Conservation (phyloP, 2,113 vertebrate genomes). For the Phoenicopterus ruber region DNA sequence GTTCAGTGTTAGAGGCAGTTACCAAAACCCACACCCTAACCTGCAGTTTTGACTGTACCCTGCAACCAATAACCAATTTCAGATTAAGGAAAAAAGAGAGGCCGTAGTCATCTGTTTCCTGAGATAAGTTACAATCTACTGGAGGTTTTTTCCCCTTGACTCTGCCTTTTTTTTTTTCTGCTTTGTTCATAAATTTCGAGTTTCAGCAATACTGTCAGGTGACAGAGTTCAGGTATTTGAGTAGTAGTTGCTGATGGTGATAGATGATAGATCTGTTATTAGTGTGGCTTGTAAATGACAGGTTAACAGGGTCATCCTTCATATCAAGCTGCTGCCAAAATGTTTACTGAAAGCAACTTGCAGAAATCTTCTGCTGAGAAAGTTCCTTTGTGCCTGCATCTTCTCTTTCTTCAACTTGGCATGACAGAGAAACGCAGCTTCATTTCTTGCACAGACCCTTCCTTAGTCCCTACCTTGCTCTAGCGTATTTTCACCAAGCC, state of each 20-base stretch:
- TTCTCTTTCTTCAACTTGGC: background rate
- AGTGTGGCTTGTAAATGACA: background rate
- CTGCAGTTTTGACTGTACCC: background rate
- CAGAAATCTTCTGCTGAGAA: background rate
- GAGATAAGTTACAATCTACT: background rate
- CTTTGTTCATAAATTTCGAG: background rate
- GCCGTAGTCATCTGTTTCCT: background rate
- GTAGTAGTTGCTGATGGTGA: background rate
- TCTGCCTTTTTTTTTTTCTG: background rate
- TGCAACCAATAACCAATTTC: background rate
- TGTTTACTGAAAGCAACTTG: background rate
- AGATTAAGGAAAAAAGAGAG: too few relatives aligned
- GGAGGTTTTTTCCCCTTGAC: background rate
- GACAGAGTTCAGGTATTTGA: background rate
- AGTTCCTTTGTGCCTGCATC: background rate
- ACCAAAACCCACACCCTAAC: accelerated
- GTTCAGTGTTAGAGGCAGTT: background rate
- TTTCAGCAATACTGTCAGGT: background rate
- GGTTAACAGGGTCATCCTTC: background rate
- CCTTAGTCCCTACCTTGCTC: background rate
- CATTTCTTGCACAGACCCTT: background rate
- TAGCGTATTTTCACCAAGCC: background rate
- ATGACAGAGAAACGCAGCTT: background rate
- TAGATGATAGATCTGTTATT: background rate
- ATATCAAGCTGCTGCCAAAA: background rate